Percentiles rank a stretch among this genome's conserved stretches.
phyloP scores from a whole-genome alignment of 1,140 invertebrate species.

The Apis laboriosa region DNA sequence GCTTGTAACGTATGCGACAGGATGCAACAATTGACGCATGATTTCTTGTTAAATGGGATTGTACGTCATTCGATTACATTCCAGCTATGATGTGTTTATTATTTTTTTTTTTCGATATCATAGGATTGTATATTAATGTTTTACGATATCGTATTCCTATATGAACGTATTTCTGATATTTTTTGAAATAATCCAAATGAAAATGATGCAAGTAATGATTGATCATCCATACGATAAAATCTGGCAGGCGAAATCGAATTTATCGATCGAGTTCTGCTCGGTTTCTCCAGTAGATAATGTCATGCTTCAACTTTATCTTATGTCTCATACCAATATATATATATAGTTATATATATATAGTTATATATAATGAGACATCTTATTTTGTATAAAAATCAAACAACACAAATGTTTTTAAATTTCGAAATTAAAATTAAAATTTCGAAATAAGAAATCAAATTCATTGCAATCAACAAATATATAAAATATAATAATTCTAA shows the following conservation, averaged over 20 bases:
- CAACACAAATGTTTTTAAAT: too few relatives aligned
- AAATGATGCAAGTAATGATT: background rate
- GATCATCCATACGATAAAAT: background rate
- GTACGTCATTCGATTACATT: background rate
- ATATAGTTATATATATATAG: background rate
- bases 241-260: constrained; percentile 15
- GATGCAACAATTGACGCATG: background rate
- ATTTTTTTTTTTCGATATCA: background rate
- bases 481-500: too few relatives aligned
- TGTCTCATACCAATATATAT: background rate
- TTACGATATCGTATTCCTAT: background rate
- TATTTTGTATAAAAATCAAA: too few relatives aligned
- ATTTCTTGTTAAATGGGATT: background rate
- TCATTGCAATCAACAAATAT: too few relatives aligned
- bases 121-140: background rate
- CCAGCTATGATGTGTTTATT: background rate
- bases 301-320: constrained; percentile 39
- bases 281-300: constrained; percentile 34
- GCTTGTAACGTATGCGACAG: too few relatives aligned
- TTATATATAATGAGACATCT: background rate
- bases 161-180: background rate
- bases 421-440: too few relatives aligned
- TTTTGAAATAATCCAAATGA: background rate
- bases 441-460: too few relatives aligned
- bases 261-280: constrained; percentile 24